Base-by-base conservation (phyloP, 37 sponge, comb jelly and placozoan species). In the Aplysina aerophoba region DNA sequence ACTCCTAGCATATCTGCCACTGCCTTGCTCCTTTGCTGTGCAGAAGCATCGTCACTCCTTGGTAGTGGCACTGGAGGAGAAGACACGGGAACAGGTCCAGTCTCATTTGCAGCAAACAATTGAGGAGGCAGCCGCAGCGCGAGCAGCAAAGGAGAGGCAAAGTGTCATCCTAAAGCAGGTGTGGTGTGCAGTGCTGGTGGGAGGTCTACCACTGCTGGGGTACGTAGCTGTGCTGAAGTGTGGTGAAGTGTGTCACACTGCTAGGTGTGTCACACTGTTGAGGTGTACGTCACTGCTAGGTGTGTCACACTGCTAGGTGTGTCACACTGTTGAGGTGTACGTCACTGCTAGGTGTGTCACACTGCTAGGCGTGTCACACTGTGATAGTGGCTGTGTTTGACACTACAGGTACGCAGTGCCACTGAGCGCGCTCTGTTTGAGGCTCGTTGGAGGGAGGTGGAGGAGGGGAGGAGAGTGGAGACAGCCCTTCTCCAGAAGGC, bases 401-500 rank as follows among this genome's bases (percentile, higher is more conserved):
- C 50, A 3, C 50, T 44, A 44, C 50, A 44, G 50, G 50, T 44
- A 8, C 50, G 50, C 50, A 75, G 24, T 75, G 54, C 78, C 0
- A 75, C 78, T 39, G 78, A 75, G 20, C 78, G 37, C 1, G 78
- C 54, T 13, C 20, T 75, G 54, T 30, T 36, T 50, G 53, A 31
- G 4, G 54, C 54, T 16, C 37, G 53, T 12, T 1, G 20, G 22
- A 75, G 25, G n/a, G 78, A 36, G 50, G 38, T 40, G 20, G 78
- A 17, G 3, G 25, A 75, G 41, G 53, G 41, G 54, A 50, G 54
- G 37, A 50, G 54, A 75, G 25, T 13, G 1, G 78, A 50, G 38
- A 17, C 16, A 19, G 37, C 37, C 8, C 41, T 75, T 15, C 78
- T 75, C 38, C 25, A 75, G 20, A 40, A 22, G 25, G 53, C 78